Evolutionary conservation across 2,113 vertebrate genomes (phyloP).

Genomic region (Tyto alba): DNA sequence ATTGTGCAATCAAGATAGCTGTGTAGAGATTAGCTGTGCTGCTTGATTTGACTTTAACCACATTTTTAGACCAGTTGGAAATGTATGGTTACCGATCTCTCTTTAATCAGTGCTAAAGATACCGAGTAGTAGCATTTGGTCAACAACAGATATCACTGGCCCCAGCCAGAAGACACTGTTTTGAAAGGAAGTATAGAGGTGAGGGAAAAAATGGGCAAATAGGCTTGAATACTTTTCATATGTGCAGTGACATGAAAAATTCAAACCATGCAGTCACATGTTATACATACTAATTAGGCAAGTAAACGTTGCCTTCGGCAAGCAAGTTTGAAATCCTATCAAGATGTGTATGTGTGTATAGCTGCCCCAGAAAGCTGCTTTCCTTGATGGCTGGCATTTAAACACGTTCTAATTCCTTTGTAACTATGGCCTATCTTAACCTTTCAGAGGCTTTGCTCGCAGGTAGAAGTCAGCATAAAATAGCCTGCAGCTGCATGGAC

Average conservation of each 20-base stretch:
- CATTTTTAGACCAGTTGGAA: neutral
- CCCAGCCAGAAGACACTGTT: neutral
- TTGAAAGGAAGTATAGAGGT: neutral
- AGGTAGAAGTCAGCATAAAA: neutral
- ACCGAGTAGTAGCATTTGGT: neutral
- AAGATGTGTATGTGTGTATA: neutral
- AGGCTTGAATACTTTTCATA: neutral
- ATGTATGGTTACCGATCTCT: neutral
- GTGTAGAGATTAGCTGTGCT: neutral
- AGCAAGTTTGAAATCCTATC: neutral
- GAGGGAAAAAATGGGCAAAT: neutral
- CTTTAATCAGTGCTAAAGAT: neutral
- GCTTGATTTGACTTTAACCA: neutral
- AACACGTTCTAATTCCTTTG: neutral
- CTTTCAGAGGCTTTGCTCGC: neutral
- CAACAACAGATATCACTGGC: neutral
- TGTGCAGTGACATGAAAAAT: neutral
- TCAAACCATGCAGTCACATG: fast-evolving
- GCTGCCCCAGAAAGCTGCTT: neutral
- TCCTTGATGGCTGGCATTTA: neutral
- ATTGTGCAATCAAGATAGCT: neutral
- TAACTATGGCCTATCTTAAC: neutral
- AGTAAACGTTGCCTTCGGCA: neutral
- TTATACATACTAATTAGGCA: neutral
- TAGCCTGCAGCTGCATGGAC: neutral